A percentile compares a stretch with the other conserved stretches of the same genome.
phyloP scores from a whole-genome alignment of 2,113 vertebrate genomes.

The Macaca nemestrina region DNA sequence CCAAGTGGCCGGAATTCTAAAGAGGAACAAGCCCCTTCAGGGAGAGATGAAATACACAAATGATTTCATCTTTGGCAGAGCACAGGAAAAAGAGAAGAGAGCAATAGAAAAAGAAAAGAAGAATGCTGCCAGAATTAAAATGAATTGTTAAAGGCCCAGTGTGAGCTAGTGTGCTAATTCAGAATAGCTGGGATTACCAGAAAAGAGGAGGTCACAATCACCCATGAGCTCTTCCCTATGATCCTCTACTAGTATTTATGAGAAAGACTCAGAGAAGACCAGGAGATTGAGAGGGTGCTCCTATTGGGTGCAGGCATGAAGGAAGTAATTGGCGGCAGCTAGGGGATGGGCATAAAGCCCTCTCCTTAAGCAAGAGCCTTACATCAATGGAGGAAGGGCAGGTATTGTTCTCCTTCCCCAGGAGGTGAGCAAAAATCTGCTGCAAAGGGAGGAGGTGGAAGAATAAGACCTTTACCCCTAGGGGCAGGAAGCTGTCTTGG shows the following conservation, averaged over 20 bases:
- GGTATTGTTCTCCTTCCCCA: not conserved
- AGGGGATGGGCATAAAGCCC: not conserved
- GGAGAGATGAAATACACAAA: not conserved
- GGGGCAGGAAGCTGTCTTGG: not conserved
- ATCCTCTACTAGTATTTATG: not conserved
- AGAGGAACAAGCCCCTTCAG: not conserved
- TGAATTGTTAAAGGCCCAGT: not conserved
- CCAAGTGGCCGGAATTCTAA: not conserved
- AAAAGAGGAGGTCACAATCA: not conserved
- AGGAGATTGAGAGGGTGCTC: not conserved
- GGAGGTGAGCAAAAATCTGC: not conserved
- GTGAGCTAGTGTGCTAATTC: not conserved
- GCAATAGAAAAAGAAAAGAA: not conserved
- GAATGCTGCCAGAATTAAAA: not conserved
- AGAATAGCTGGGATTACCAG: not conserved
- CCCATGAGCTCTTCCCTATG: not conserved
- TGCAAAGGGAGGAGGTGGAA: not conserved
- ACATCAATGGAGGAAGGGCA: not conserved
- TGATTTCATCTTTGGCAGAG: not conserved
- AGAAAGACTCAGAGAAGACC: not conserved
- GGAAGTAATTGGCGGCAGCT: not conserved
- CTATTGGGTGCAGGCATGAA: not conserved
- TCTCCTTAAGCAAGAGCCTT: not conserved
- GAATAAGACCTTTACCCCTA: not conserved
- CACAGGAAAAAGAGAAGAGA: not conserved